Percentiles rank a stretch among this genome's conserved stretches.
These are phyloP conservation scores for Stenolophus ochropezus DNA, from an alignment of 2,888 invertebrate genomes.

Conservation along the genomic window DNA sequence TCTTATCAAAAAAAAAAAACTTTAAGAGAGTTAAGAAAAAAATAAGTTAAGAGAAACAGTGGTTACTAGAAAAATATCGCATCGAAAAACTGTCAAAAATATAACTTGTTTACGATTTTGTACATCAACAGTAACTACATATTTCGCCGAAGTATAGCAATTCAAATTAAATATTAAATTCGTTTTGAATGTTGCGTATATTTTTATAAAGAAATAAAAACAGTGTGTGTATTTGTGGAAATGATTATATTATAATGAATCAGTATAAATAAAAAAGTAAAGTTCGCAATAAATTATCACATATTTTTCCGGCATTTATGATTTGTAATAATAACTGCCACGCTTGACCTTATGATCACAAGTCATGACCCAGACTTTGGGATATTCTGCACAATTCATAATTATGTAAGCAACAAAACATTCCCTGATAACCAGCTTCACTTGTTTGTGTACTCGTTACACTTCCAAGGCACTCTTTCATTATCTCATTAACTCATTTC, in stretches of 20 bases:
- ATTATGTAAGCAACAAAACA: slow-evolving; percentile 47
- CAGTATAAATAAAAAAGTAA: slow-evolving; percentile 10
- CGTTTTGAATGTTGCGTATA: not conserved
- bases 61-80: too few relatives aligned
- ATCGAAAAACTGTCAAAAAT: too few relatives aligned
- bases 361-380: slow-evolving; percentile 48
- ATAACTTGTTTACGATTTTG: too few relatives aligned
- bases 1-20: too few relatives aligned
- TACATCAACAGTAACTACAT: too few relatives aligned
- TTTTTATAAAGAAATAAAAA: not conserved
- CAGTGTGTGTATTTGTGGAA: not conserved
- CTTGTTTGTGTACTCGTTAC: slow-evolving; percentile 24
- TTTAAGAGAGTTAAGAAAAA: too few relatives aligned
- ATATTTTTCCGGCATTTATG: slow-evolving; percentile 38
- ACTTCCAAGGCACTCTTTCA: not conserved
- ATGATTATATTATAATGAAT: slow-evolving; percentile 3
- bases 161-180: not conserved
- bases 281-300: slow-evolving; percentile 27
- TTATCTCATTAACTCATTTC: slow-evolving; percentile 12
- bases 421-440: slow-evolving; percentile 18
- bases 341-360: slow-evolving; percentile 36
- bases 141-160: too few relatives aligned
- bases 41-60: too few relatives aligned
- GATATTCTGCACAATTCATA: slow-evolving; percentile 47
- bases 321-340: slow-evolving; percentile 27